Evolutionary conservation across 2,113 vertebrate species (phyloP).

Genomic region (Neotoma lepida): DNA sequence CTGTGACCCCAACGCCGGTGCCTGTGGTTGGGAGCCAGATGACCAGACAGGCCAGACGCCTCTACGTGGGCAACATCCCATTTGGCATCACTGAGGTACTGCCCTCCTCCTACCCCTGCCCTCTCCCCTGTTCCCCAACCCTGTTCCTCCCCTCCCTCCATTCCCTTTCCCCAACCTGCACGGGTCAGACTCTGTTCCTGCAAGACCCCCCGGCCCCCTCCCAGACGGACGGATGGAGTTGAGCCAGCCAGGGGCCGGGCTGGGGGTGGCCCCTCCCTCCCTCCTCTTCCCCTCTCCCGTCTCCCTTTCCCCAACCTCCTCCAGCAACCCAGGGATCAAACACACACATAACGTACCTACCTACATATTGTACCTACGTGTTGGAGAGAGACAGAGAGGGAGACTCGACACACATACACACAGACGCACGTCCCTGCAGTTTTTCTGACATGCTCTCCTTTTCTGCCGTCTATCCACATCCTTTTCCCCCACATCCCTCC

Average conservation of each 20-base stretch:
- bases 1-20: conserved; percentile 93
- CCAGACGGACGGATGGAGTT: conserved; percentile 80
- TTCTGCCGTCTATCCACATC: conserved; percentile 74
- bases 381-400: conserved; percentile 78
- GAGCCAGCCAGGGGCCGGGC: conserved; percentile 82
- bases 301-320: conserved; percentile 67
- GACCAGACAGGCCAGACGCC: conserved; percentile 93
- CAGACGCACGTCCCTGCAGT: conserved; percentile 61
- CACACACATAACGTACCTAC: conserved; percentile 61
- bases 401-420: conserved; percentile 61
- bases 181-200: conserved; percentile 79
- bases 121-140: conserved; percentile 10
- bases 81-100: conserved; percentile 95
- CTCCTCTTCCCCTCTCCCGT: conserved; percentile 66
- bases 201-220: conserved; percentile 81
- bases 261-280: conserved; percentile 78
- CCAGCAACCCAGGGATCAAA: conserved; percentile 67
- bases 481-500: conserved; percentile 65
- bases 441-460: conserved; percentile 72
- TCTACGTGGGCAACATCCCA: conserved; percentile 96
- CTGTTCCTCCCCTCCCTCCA: conserved; percentile 9
- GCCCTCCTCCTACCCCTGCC: conserved; percentile 14
- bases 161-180: conserved; percentile 72
- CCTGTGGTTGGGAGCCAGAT: conserved; percentile 96
- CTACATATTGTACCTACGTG: conserved; percentile 52